A percentile compares a stretch with the other conserved stretches of the same genome.
Conservation (phyloP, 2,888 invertebrate genomes). For the Drosophila stalkeri region DNA sequence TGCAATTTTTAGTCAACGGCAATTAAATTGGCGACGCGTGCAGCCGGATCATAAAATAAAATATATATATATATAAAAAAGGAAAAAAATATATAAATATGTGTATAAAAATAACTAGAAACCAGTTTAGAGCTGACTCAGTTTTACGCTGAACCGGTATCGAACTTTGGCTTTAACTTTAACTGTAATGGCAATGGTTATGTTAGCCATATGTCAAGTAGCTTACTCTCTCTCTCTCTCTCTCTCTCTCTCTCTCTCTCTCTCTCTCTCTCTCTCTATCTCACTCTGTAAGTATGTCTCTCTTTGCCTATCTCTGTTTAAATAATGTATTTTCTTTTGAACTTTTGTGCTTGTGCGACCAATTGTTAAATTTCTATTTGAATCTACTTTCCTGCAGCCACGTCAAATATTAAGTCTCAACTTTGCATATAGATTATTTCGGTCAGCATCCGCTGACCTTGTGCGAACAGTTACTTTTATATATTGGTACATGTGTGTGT, state of each 20-base stretch:
- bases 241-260: no score
- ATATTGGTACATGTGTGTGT: not conserved
- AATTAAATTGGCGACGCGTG: conserved; percentile 76
- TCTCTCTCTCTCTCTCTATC: no score
- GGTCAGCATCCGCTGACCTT: conserved; percentile 60
- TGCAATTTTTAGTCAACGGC: conserved; percentile 69
- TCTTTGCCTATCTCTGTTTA: not conserved
- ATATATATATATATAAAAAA: not conserved
- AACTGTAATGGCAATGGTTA: conserved; percentile 26
- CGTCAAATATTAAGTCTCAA: conserved; percentile 48
- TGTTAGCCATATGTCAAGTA: conserved; percentile 5
- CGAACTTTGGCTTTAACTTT: conserved; percentile 19
- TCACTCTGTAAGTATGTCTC: not conserved
- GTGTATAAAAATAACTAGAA: conserved; percentile 20
- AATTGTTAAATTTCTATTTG: conserved; percentile 68
- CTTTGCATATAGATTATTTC: conserved; percentile 45
- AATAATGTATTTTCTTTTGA: conserved; percentile 13
- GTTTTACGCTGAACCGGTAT: conserved; percentile 33
- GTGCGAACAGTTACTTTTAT: conserved; percentile 14
- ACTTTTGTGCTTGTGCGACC: conserved; percentile 27
- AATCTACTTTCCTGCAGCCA: conserved; percentile 51
- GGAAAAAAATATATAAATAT: not conserved
- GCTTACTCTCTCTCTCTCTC: not conserved
- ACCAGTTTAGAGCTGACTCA: conserved; percentile 28
- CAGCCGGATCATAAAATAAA: conserved; percentile 69